Evolutionary conservation across 2,113 vertebrate species (phyloP).

Genomic region (Nanorana parkeri): DNA sequence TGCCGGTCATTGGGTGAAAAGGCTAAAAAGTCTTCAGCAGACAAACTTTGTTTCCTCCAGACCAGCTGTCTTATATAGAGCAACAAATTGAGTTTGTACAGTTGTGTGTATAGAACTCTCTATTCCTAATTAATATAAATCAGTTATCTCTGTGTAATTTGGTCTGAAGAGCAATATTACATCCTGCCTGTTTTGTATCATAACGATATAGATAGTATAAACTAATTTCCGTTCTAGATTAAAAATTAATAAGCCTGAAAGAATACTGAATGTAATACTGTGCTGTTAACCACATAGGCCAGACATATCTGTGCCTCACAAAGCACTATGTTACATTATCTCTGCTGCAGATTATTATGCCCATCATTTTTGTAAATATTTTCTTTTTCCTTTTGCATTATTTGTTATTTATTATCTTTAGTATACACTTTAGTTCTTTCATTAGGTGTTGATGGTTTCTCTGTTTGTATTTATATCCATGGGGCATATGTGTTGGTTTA

Average conservation of each 20-base stretch:
- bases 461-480: no score
- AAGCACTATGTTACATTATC: not conserved
- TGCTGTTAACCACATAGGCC: not conserved
- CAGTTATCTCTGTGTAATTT: constrained; percentile 34
- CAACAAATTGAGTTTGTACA: constrained; percentile 32
- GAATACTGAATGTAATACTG: not conserved
- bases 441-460: no score
- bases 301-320: not conserved
- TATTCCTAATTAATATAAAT: constrained; percentile 49
- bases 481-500: no score
- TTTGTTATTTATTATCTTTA: no score
- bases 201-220: constrained; percentile 24
- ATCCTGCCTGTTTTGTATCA: constrained; percentile 51
- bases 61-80: constrained; percentile 38
- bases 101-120: constrained; percentile 25
- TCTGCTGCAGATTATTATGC: not conserved
- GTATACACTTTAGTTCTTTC: no score
- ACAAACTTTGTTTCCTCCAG: constrained; percentile 8
- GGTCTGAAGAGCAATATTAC: constrained; percentile 21
- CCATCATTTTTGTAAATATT: not conserved
- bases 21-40: constrained; percentile 33
- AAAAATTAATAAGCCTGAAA: constrained; percentile 18
- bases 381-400: no score
- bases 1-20: constrained; percentile 46
- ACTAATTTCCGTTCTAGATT: constrained; percentile 43